phyloP scores from a whole-genome alignment of 37 sponge, comb jelly and placozoan species.

The Corticium candelabrum region DNA sequence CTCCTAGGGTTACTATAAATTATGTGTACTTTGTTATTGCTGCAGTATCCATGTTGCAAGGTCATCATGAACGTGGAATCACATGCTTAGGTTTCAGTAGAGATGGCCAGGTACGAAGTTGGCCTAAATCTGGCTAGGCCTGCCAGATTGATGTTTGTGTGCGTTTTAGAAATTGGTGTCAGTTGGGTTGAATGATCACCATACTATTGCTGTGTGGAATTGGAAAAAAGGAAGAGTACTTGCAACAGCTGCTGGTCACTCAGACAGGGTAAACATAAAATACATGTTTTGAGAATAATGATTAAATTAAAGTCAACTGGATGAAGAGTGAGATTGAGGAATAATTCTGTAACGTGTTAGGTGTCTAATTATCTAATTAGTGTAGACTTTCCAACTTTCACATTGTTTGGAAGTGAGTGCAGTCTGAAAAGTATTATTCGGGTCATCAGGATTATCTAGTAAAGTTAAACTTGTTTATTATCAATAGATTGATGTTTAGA shows the following conservation, averaged over 20 bases:
- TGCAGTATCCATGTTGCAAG: conserved; percentile 75
- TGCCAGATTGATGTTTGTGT: not conserved
- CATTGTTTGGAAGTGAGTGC: too few relatives aligned
- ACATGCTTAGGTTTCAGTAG: conserved; percentile 66
- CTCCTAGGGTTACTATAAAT: too few relatives aligned
- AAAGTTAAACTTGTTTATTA: too few relatives aligned
- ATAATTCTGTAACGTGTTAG: too few relatives aligned
- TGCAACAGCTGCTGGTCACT: conserved; percentile 58
- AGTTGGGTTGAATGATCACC: conserved; percentile 10
- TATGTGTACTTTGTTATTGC: too few relatives aligned
- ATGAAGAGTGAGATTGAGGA: too few relatives aligned
- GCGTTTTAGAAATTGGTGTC: conserved; percentile 6
- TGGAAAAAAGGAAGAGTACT: conserved; percentile 33
- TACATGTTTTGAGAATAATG: not conserved
- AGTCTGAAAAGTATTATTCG: too few relatives aligned
- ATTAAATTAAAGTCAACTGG: too few relatives aligned
- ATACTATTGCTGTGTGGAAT: conserved; percentile 17
- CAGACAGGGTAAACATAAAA: conserved; percentile 33
- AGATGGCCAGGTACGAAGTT: conserved; percentile 49
- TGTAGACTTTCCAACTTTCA: too few relatives aligned
- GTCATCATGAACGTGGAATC: conserved; percentile 73
- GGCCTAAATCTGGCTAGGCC: not conserved
- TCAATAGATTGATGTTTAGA: too few relatives aligned
- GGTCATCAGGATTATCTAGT: too few relatives aligned
- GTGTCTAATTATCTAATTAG: too few relatives aligned